These are phyloP conservation scores for Charanyca ferruginea DNA, from an alignment of 2,888 invertebrate genomes.

Conservation along the genomic window DNA sequence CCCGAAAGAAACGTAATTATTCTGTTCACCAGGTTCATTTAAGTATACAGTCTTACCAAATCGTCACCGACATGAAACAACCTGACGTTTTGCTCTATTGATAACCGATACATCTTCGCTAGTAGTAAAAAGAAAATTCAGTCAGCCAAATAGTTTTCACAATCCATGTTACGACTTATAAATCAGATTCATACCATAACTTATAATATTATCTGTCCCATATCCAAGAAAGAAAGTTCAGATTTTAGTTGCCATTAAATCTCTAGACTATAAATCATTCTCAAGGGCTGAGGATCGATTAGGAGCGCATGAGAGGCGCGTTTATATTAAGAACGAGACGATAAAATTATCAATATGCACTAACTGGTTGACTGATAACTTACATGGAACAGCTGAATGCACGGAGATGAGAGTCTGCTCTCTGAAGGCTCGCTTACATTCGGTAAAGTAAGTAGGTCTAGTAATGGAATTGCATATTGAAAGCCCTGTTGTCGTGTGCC, in stretches of 20 bases:
- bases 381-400: slow-evolving; percentile 33
- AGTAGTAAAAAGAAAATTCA: not conserved
- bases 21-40: not conserved
- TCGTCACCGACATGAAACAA: not conserved
- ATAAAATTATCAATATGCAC: slow-evolving; percentile 62
- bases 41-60: not conserved
- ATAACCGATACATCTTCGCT: not conserved
- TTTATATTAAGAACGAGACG: slow-evolving; percentile 60
- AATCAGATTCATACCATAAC: slow-evolving; percentile 7
- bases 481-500: no score
- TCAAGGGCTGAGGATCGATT: slow-evolving; percentile 57
- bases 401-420: slow-evolving; percentile 27
- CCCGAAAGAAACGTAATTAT: not conserved
- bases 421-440: slow-evolving; percentile 10
- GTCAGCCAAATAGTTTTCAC: not conserved
- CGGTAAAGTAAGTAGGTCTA: not conserved
- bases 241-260: slow-evolving; percentile 36
- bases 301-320: slow-evolving; percentile 50
- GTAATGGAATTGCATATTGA: slow-evolving; percentile 5
- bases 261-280: slow-evolving; percentile 54
- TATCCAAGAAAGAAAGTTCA: slow-evolving; percentile 31
- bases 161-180: not conserved
- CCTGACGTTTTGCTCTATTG: not conserved
- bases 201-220: not conserved
- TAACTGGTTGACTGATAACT: slow-evolving; percentile 58